A percentile compares a stretch with the other conserved stretches of the same genome.
phyloP scores from a whole-genome alignment of 2,797 vertebrate genomes.

The Microcaecilia unicolor region DNA sequence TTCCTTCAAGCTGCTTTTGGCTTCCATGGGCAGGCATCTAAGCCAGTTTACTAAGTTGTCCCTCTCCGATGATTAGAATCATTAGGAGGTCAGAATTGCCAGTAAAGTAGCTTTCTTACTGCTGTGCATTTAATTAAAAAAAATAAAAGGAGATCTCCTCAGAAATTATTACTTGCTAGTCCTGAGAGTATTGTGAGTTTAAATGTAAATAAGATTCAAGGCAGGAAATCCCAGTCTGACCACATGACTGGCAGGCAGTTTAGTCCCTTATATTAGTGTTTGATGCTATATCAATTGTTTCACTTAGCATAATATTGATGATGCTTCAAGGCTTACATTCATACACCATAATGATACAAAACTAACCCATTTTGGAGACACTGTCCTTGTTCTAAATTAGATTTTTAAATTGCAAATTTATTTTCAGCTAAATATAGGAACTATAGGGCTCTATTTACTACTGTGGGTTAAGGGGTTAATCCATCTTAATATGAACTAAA shows the following conservation, averaged over 20 bases:
- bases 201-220: conserved; percentile 65
- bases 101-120: conserved; percentile 54
- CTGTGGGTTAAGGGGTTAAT: too few relatives aligned
- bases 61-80: conserved; percentile 58
- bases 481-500: too few relatives aligned
- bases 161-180: conserved; percentile 64
- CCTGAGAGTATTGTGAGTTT: conserved; percentile 58
- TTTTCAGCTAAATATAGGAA: too few relatives aligned
- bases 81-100: conserved; percentile 62
- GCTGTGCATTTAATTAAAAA: conserved; percentile 65
- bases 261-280: conserved; percentile 28
- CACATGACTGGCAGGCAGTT: conserved; percentile 34
- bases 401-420: too few relatives aligned
- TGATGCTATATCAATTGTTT: too few relatives aligned
- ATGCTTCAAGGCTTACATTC: too few relatives aligned
- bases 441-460: too few relatives aligned
- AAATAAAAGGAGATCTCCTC: conserved; percentile 56
- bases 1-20: conserved; percentile 34
- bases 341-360: too few relatives aligned
- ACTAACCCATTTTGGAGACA: too few relatives aligned
- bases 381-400: too few relatives aligned
- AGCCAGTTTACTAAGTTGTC: conserved; percentile 58
- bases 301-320: too few relatives aligned
- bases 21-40: conserved; percentile 40
- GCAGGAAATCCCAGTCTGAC: conserved; percentile 43